A percentile compares a stretch with the other conserved stretches of the same genome.
Evolutionary conservation across 92 coral and sea anemone genomes (phyloP).

Genomic region (Porites lobata): DNA sequence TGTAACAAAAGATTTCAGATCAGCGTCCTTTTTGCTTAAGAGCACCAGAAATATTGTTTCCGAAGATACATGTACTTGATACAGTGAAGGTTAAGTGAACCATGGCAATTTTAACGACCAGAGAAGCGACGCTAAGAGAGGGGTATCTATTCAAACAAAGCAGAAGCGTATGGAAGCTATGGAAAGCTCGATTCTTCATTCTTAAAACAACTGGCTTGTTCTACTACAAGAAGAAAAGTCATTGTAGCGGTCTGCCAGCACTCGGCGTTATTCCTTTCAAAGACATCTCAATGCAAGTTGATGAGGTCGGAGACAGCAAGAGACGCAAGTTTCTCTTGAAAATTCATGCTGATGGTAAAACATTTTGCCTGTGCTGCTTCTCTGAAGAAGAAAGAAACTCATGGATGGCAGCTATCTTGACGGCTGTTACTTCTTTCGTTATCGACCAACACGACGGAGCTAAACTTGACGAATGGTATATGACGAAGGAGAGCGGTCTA

Average conservation of each 20-base stretch:
- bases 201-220: conserved; percentile 88
- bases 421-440: conserved; percentile 85
- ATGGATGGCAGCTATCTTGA: conserved; percentile 94
- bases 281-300: conserved; percentile 91
- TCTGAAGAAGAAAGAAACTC: conserved; percentile 94
- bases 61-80: background rate
- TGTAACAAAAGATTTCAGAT: too few relatives aligned
- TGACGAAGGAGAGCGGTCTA: conserved; percentile 53
- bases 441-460: conserved; percentile 79
- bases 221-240: conserved; percentile 88
- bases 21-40: too few relatives aligned
- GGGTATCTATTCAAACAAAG: conserved; percentile 98
- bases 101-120: conserved; percentile 80
- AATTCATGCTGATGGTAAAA: conserved; percentile 85
- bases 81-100: conserved; percentile 19
- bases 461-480: conserved; percentile 55
- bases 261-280: conserved; percentile 84
- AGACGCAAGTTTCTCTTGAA: conserved; percentile 88
- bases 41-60: background rate
- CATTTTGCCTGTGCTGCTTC: conserved; percentile 88
- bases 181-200: conserved; percentile 97
- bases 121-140: conserved; percentile 83
- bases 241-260: conserved; percentile 77
- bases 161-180: conserved; percentile 91
- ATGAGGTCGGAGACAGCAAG: conserved; percentile 83